A percentile compares a stretch with the other conserved stretches of the same genome.
Conservation (phyloP, 1,140 invertebrate species). For the Plectrocnemia conspersa region DNA sequence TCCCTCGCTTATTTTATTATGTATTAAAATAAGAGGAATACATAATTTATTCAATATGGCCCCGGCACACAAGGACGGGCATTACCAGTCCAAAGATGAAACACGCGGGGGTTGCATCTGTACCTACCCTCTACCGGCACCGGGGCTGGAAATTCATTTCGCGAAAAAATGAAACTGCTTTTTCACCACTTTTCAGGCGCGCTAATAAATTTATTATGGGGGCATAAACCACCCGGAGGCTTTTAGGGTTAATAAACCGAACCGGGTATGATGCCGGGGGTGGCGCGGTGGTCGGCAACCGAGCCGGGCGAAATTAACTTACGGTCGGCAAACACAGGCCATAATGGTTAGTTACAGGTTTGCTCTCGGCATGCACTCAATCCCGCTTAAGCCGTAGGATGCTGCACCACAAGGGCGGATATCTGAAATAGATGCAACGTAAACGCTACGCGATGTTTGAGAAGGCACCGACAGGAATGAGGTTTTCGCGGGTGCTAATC, state of each 20-base stretch:
- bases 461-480: too few relatives aligned
- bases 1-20: too few relatives aligned
- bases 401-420: too few relatives aligned
- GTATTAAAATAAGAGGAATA: too few relatives aligned
- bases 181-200: constrained; percentile 1
- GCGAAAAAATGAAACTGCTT: constrained; percentile 23
- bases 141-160: constrained; percentile 17
- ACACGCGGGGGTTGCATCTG: not conserved
- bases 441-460: too few relatives aligned
- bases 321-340: constrained; percentile 17
- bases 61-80: constrained; percentile 6
- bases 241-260: constrained; percentile 24
- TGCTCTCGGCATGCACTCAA: not conserved
- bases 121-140: not conserved
- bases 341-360: constrained; percentile 22
- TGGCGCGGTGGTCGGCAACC: not conserved
- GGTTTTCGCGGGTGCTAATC: too few relatives aligned
- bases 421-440: too few relatives aligned
- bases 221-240: constrained; percentile 3
- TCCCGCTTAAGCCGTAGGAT: too few relatives aligned
- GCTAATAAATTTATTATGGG: constrained; percentile 26
- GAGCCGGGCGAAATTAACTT: constrained; percentile 18
- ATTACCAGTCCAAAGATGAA: constrained; percentile 15
- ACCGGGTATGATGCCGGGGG: not conserved
- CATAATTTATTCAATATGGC: constrained; percentile 15